These are phyloP conservation scores for Morone saxatilis DNA, from an alignment of 2,113 vertebrate genomes.

Conservation along the genomic window DNA sequence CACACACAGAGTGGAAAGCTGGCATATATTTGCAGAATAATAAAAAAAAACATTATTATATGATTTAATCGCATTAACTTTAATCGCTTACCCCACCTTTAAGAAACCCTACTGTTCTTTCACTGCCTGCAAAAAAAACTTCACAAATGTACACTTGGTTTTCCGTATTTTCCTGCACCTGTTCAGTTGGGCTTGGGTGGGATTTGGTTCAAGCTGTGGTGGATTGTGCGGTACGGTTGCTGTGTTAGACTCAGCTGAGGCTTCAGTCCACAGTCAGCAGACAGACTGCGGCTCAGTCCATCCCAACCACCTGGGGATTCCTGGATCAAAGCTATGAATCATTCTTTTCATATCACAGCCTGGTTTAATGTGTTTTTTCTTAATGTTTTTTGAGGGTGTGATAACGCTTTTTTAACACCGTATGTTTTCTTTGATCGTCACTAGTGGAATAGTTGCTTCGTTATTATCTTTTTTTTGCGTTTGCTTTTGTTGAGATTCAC, in stretches of 20 bases:
- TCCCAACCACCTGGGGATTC: constrained; percentile 43
- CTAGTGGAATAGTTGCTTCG: not conserved
- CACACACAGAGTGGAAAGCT: no score
- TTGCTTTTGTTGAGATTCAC: constrained; percentile 2
- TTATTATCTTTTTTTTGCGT: not conserved
- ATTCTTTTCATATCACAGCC: constrained; percentile 38
- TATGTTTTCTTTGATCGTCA: constrained; percentile 5
- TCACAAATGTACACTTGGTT: no score
- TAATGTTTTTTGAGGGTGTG: not conserved
- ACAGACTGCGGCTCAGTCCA: constrained; percentile 25
- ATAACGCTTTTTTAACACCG: not conserved
- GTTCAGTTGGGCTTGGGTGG: not conserved
- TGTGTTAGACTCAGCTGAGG: constrained; percentile 35
- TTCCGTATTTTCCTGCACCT: not conserved
- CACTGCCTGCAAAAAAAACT: not conserved
- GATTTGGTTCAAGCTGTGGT: constrained; percentile 4
- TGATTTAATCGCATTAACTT: no score
- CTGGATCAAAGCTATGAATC: constrained; percentile 56
- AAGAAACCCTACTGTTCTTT: not conserved
- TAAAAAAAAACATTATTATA: no score
- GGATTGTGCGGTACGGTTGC: constrained; percentile 8
- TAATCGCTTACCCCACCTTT: not conserved
- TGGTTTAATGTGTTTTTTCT: not conserved
- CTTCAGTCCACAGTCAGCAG: constrained; percentile 21
- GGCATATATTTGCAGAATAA: no score